Base-by-base conservation (phyloP, 92 coral and sea anemone genomes). In the Umimayanthus chanpuru region DNA sequence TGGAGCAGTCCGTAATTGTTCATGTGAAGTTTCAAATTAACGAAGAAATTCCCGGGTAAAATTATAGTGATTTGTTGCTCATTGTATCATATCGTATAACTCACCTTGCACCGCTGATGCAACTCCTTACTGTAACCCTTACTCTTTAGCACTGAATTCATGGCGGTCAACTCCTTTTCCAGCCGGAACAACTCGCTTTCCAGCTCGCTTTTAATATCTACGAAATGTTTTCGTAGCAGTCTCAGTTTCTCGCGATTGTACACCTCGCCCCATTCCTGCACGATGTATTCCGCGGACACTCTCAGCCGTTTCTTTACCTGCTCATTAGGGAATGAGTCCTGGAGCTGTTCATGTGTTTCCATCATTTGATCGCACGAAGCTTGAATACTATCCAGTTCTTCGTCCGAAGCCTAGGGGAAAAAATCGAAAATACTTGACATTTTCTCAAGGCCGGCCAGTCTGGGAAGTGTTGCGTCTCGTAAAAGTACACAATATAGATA, bases 221-320 rank as follows among this genome's bases (percentile, higher is more conserved):
- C 92, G 56, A 95, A 86, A 73, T 82, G 92, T 49, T 90, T 87
- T 32, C 66, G 90, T 75, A 90, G 68, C 73, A 95, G n/a, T 21
- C 94, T 88, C 58, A 89, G 66, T 81, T 90, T 97, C 80, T 92
- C 95, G 26, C 92, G 92, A 67, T 58, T 86, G 89, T 92, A 95
- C 61, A 95, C 88, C 43, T 93, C 96, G 67, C 89, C 87, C 96
- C 98, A 95, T 73, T 93, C 96, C 81, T 95, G 96, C 5, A 91
- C 91, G 64, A 95, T 85, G 81, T 90, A 85, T 1, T 86, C 58
- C 2, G 90, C 92, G 68, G 92, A 89, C 18, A 86, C 86, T 82
- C 85, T 91, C 53, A 95, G 85, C 47, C 90, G 92, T 74, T 92
- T 75, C 80, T 90, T 91, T 79, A 92, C 93, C 82, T 92, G 91